Percentiles rank a stretch among this genome's conserved stretches.
phyloP scores from a whole-genome alignment of 2,888 invertebrate species.

The Linnaemya tessellans region DNA sequence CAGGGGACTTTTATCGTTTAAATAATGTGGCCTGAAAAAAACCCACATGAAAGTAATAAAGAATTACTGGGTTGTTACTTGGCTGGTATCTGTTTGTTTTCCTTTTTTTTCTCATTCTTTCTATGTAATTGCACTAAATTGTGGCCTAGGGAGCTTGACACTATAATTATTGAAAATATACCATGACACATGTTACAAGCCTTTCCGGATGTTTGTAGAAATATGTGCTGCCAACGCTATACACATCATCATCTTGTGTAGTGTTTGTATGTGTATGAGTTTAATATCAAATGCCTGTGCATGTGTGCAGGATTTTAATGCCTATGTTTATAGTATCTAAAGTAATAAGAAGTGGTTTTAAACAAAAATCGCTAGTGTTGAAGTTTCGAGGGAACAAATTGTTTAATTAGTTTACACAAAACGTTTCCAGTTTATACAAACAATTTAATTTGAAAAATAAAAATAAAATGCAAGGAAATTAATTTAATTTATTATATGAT shows the following conservation, averaged over 20 bases:
- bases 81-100: slow-evolving; percentile 49
- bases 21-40: slow-evolving; percentile 26
- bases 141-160: slow-evolving; percentile 62
- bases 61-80: slow-evolving; percentile 21
- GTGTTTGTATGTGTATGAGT: neutral
- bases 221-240: neutral
- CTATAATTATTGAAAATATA: slow-evolving; percentile 61
- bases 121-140: slow-evolving; percentile 64
- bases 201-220: neutral
- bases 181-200: slow-evolving; percentile 27
- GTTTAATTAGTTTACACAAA: slow-evolving; percentile 28
- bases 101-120: neutral
- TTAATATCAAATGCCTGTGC: neutral
- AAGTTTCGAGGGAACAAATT: slow-evolving; percentile 18
- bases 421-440: neutral
- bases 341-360: slow-evolving; percentile 44
- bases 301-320: slow-evolving; percentile 16
- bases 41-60: neutral
- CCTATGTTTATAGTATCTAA: slow-evolving; percentile 33
- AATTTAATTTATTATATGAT: slow-evolving; percentile 16
- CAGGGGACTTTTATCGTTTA: slow-evolving; percentile 61
- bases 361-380: slow-evolving; percentile 3
- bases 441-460: neutral
- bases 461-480: slow-evolving; percentile 5
- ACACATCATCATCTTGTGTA: slow-evolving; percentile 17